phyloP scores from a whole-genome alignment of 2,113 vertebrate species.

The Crypturellus undulatus region DNA sequence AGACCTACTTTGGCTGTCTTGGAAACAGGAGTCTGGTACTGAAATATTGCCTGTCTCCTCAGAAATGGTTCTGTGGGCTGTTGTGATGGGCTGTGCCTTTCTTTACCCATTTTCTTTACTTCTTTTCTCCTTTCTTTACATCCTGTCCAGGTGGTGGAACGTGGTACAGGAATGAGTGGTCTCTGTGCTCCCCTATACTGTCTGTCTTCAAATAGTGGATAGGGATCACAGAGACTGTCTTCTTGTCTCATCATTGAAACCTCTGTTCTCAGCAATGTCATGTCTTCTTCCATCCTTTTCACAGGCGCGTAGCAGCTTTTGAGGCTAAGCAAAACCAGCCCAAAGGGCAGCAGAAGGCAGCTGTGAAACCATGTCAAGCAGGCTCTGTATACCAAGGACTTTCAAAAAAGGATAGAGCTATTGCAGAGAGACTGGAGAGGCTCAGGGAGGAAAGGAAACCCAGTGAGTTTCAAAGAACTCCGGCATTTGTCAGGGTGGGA shows the following conservation, averaged over 20 bases:
- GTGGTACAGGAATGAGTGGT: neutral
- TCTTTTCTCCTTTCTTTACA: neutral
- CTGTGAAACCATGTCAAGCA: constrained; percentile 33
- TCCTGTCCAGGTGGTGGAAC: neutral
- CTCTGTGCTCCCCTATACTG: neutral
- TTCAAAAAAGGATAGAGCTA: constrained; percentile 87
- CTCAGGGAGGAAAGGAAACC: constrained; percentile 89
- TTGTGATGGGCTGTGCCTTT: neutral
- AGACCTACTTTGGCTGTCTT: neutral
- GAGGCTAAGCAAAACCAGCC: constrained; percentile 86
- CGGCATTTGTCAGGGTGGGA: neutral
- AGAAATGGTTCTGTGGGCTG: neutral
- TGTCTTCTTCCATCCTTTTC: constrained; percentile 24
- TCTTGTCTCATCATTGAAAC: neutral
- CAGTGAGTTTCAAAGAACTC: constrained; percentile 79
- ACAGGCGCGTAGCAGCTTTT: constrained; percentile 89
- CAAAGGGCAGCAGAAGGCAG: constrained; percentile 54
- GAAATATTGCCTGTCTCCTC: neutral
- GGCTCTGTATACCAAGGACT: constrained; percentile 73
- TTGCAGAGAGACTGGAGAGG: constrained; percentile 90
- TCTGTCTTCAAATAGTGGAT: neutral
- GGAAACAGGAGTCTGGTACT: neutral
- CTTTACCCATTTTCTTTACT: neutral
- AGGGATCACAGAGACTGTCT: neutral
- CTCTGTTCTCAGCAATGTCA: neutral